phyloP scores from a whole-genome alignment of 2,113 vertebrate species.

The Alethe diademata region DNA sequence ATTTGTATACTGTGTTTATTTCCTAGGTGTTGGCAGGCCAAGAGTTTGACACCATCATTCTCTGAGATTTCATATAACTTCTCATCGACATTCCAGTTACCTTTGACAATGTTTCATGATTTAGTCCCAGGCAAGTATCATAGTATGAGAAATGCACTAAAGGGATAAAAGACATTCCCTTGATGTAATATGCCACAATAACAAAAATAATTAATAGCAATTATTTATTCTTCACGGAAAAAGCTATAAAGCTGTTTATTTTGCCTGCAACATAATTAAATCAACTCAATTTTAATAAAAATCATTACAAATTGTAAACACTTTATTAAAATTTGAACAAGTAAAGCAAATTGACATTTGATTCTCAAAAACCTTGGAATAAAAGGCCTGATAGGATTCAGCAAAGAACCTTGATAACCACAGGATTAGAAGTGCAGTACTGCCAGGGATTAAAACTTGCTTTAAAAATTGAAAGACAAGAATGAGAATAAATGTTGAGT shows the following conservation, averaged over 20 bases:
- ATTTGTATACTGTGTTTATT: not conserved
- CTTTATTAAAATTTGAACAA: not conserved
- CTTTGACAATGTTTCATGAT: not conserved
- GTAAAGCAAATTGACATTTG: constrained; percentile 24
- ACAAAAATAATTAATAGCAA: not conserved
- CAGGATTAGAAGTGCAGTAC: not conserved
- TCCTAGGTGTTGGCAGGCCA: not conserved
- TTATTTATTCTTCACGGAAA: not conserved
- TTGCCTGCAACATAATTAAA: not conserved
- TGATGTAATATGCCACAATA: not conserved
- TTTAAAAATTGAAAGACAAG: not conserved
- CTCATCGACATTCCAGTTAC: not conserved
- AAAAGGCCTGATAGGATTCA: not conserved
- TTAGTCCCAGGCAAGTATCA: not conserved
- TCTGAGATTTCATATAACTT: not conserved
- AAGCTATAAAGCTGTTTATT: not conserved
- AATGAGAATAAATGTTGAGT: not conserved
- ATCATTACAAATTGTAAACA: not conserved
- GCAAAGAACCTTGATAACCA: not conserved
- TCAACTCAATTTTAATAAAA: not conserved
- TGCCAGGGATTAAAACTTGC: not conserved
- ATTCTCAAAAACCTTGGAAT: not conserved
- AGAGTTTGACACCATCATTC: not conserved
- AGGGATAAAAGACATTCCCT: not conserved
- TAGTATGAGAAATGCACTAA: not conserved